Conservation (phyloP, 1,140 invertebrate genomes). For the Philotrypesis tridentata region DNA sequence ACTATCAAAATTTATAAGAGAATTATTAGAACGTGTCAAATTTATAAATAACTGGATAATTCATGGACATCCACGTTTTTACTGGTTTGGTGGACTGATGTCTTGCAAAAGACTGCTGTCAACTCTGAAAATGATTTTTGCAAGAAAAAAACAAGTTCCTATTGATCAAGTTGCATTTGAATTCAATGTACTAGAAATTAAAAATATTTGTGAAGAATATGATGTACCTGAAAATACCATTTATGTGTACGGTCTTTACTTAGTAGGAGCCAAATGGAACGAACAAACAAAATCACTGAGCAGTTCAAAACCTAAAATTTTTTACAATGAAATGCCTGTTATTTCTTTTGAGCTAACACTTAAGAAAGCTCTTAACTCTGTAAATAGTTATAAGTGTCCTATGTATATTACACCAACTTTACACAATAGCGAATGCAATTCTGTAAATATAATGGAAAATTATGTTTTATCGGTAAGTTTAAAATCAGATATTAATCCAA, state of each 20-base stretch:
- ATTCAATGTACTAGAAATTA: constrained; percentile 69
- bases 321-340: constrained; percentile 84
- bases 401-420: constrained; percentile 87
- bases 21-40: constrained; percentile 58
- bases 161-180: constrained; percentile 77
- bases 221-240: constrained; percentile 79
- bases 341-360: constrained; percentile 79
- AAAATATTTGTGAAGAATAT: constrained; percentile 42
- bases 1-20: constrained; percentile 58
- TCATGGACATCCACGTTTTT: constrained; percentile 75
- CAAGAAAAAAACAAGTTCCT: constrained; percentile 76
- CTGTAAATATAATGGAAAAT: constrained; percentile 87
- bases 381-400: constrained; percentile 82
- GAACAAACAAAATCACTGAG: constrained; percentile 73
- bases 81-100: constrained; percentile 82
- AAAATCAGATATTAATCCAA: constrained; percentile 77
- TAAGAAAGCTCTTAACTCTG: constrained; percentile 73
- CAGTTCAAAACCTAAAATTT: constrained; percentile 85
- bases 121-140: constrained; percentile 79
- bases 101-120: constrained; percentile 82
- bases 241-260: constrained; percentile 85
- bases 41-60: constrained; percentile 77
- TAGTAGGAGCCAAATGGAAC: constrained; percentile 91
- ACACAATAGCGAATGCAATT: constrained; percentile 77
- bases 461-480: constrained; percentile 86